Base-by-base conservation (phyloP, 1,140 invertebrate species). In the Bombus soroeensis region DNA sequence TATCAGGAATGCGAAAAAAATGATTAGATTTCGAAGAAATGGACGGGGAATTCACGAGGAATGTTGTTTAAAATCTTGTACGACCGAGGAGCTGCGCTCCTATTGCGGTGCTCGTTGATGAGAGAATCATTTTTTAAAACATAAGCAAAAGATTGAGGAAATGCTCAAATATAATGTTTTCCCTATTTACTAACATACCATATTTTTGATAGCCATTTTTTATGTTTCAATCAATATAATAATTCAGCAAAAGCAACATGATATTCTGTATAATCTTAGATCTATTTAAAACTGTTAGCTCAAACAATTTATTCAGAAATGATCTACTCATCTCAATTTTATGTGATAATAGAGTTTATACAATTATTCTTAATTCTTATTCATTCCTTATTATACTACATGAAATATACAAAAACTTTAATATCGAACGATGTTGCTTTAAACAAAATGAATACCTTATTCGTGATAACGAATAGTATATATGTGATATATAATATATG, bases 31-130 rank as follows among this genome's bases (percentile, higher is more conserved):
- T 83, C 92, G 94, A 37, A 92, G 94, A 28, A 75, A 93, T 73
- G 87, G 93, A 37, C 89, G 93, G 43, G 95, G 95, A 34, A 93
- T 96, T 53, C 92, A 95, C 68, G 95, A 96, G 77, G 95, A 96
- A 83, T 96, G 95, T 83, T 96, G 95, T 80, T 71, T 91, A 32
- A 95, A 95, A 73, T 85, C 93, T 9, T 96, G 95, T 80, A 91
- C 91, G 34, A 92, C 94, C 32, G 89, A 88, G 28, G 95, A 96
- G 88, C 72, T 96, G 34, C 88, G 85, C 22, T 94, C 91, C 84
- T 96, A 96, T 64, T 96, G 95, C 82, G 95, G 89, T 25, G 53
- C n/a, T 74, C 86, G 80, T 66, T 64, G 4, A 64, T 13, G 1
- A 66, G 62, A 22, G 57, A 77, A 62, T 53, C 18, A 25, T 41